These are phyloP conservation scores for Dendrocincla fuliginosa DNA, from an alignment of 2,797 vertebrate genomes.

Conservation along the genomic window DNA sequence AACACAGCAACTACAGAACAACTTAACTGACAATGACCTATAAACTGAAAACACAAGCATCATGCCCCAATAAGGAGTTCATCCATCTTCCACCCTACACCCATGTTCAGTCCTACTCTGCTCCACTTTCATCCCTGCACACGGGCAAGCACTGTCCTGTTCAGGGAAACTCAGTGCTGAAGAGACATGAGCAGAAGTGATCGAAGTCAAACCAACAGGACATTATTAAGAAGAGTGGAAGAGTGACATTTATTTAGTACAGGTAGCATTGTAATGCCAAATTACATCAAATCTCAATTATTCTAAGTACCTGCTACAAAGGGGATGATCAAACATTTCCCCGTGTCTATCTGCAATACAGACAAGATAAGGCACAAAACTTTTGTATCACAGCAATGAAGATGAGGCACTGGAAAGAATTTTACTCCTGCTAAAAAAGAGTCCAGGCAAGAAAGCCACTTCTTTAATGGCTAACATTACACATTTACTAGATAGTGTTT, in stretches of 20 bases:
- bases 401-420: not conserved
- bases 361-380: not conserved
- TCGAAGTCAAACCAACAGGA: not conserved
- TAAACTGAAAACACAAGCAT: not conserved
- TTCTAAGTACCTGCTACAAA: not conserved
- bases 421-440: not conserved
- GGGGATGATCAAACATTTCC: not conserved
- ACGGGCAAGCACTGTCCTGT: fast-evolving
- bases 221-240: not conserved
- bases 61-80: not conserved
- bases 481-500: not conserved
- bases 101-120: not conserved
- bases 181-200: not conserved
- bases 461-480: not conserved
- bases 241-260: not conserved
- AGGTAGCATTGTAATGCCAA: not conserved
- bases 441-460: not conserved
- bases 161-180: not conserved
- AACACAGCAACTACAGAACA: not conserved
- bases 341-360: not conserved
- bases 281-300: not conserved
- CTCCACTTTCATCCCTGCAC: not conserved
- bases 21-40: not conserved
- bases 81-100: not conserved
- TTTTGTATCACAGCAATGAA: not conserved